Evolutionary conservation across 2,888 invertebrate genomes (phyloP), one percentile per base, ranked within the genome.

Genomic region (Drosophila infuscata): DNA sequence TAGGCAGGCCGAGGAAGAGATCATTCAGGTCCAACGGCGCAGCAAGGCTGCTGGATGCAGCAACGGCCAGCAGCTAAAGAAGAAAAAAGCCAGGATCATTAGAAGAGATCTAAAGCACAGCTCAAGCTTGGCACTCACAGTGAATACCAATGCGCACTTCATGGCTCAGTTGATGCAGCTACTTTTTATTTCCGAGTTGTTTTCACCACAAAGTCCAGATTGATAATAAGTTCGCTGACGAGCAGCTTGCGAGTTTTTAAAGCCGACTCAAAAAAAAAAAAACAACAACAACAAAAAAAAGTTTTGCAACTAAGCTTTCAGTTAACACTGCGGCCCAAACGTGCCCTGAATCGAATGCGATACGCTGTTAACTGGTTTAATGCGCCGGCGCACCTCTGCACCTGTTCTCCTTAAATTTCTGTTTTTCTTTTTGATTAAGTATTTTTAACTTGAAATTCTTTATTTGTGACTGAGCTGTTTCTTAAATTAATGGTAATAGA

Each of bases 91-190:
- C 20, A 48, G 30, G 2, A 46, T 41, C 3, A 51, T 58, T 36
- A 41, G 35, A 17, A 29, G 17, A n/a, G 9, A 17, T n/a, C 3
- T 15, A 1, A 20, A n/a, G 7, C 20, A 11, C 0, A 17, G 32
- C 25, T 11, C 0, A 38, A 11, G n/a, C 29, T 32, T 29, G 30
- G 30, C 36, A 85, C 91, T 89, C 69, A 90, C 90, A 35, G 79
- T 78, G 68, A 89, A 79, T 65, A 83, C 70, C 81, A 82, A 73
- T 53, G 71, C 59, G 72, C 72, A 78, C 88, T 91, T 89, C 89
- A 86, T 88, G 87, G 74, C 46, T 83, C 17, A 15, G 38, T 56
- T 61, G 56, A 17, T 57, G 51, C 43, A 51, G 52, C 30, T 59
- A 57, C 12, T 72, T 65, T 72, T 51, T 17, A 17, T 30, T 54